A percentile compares a stretch with the other conserved stretches of the same genome.
Evolutionary conservation across 2,797 vertebrate species (phyloP).

Genomic region (Rhyacichthys aspro): DNA sequence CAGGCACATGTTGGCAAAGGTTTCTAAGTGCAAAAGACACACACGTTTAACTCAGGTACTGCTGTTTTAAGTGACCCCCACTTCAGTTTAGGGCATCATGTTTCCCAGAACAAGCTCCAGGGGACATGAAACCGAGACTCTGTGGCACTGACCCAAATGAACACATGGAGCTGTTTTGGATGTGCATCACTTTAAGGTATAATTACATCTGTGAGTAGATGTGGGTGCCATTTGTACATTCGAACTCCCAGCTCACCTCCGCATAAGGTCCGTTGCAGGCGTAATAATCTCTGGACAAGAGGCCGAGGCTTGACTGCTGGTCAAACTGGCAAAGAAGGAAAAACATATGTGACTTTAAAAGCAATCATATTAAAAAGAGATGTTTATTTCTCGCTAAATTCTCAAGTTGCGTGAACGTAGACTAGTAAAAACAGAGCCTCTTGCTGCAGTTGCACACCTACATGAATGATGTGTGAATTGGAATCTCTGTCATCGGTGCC

Average conservation of each 20-base stretch:
- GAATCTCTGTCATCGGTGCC: constrained; percentile 94
- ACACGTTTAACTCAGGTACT: constrained; percentile 6
- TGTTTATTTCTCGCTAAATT: too few relatives aligned
- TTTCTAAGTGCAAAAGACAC: constrained; percentile 19
- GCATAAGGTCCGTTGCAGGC: constrained; percentile 86
- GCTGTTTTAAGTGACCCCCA: constrained; percentile 29
- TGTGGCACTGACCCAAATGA: constrained; percentile 25
- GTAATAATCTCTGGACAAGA: constrained; percentile 93
- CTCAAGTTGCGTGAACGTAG: neutral
- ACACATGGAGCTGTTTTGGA: constrained; percentile 23
- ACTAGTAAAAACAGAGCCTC: constrained; percentile 1
- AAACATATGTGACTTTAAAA: constrained; percentile 24
- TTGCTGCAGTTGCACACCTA: constrained; percentile 77
- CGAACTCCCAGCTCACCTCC: constrained; percentile 80
- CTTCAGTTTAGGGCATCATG: neutral
- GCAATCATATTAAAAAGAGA: neutral
- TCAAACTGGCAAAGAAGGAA: constrained; percentile 84
- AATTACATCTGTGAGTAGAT: constrained; percentile 4
- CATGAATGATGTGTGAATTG: constrained; percentile 90
- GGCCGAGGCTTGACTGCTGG: constrained; percentile 88
- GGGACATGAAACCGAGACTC: constrained; percentile 27
- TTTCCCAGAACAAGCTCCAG: constrained; percentile 30
- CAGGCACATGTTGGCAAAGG: constrained; percentile 5
- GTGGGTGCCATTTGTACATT: constrained; percentile 7
- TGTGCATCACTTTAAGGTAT: constrained; percentile 9